Percentiles rank a stretch among this genome's conserved stretches.
phyloP scores from a whole-genome alignment of 2,113 vertebrate genomes.

The Crotalus tigris region DNA sequence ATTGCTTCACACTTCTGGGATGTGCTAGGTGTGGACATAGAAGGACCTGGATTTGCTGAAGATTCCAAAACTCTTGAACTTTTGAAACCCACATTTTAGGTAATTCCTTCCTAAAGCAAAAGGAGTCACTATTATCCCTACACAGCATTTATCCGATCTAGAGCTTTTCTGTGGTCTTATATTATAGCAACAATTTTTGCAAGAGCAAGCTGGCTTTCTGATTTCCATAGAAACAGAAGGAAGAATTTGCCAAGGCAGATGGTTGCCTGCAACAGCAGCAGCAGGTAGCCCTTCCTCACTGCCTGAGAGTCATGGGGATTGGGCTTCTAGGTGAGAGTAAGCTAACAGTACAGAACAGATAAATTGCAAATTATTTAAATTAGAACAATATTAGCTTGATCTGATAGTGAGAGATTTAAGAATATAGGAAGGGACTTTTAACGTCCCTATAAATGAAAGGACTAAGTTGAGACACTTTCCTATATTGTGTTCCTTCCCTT shows the following conservation, averaged over 20 bases:
- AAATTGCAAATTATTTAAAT: background rate
- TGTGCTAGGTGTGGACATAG: background rate
- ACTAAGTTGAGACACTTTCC: background rate
- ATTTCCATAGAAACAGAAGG: conserved; percentile 26
- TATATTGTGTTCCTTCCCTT: background rate
- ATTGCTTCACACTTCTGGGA: background rate
- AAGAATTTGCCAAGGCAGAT: conserved; percentile 15
- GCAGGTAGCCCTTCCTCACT: conserved; percentile 15
- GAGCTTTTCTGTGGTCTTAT: background rate
- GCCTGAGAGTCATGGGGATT: background rate
- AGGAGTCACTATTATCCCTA: background rate
- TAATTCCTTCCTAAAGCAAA: background rate
- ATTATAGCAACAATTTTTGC: background rate
- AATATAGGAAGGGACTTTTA: background rate
- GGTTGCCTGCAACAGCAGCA: conserved; percentile 19
- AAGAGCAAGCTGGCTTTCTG: conserved; percentile 48
- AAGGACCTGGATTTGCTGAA: background rate
- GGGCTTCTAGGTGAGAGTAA: background rate
- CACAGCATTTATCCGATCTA: background rate
- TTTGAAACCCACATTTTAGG: background rate
- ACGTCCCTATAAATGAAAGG: background rate
- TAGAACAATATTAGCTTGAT: background rate
- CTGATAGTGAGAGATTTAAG: background rate
- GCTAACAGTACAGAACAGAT: background rate
- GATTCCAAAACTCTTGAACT: background rate